Evolutionary conservation across 2,797 vertebrate species (phyloP), one percentile per base, ranked within the genome.

Genomic region (Pygocentrus nattereri): DNA sequence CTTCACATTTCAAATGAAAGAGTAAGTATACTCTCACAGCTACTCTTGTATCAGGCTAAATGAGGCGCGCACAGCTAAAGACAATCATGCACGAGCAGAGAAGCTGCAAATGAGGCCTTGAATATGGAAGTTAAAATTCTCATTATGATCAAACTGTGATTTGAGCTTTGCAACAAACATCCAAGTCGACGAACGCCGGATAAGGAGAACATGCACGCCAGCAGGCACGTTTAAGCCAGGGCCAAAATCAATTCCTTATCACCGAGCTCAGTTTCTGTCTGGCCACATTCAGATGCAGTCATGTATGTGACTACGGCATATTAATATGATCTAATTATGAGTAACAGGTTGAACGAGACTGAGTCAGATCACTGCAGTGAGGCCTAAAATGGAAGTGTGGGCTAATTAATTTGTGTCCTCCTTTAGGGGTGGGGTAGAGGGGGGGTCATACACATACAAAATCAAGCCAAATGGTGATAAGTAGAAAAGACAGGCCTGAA

Each of bases 321-420:
- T 62, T 67, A 76, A 59, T 73, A 52, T 47, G 16, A 82, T 80
- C 56, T 82, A 85, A 85, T 80, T 80, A 77, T 34, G 64, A 80
- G 41, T 18, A 80, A 71, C 81, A 74, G 70, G 79, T 83, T 83
- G 54, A 67, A 30, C 18, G 38, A 58, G 30, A 54, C 73, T 41
- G 61, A 67, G 49, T 72, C 56, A 67, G 50, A 56, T 49, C 54
- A n/a, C 10, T 23, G 21, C 54, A 80, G 65, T 59, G 47, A 70
- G 49, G 52, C 44, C 59, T 83, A 78, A 78, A 85, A 78, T 69
- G 44, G 75, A 80, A 76, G 81, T 49, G 47, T 73, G 65, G 25
- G 25, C 82, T 77, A 80, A 82, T 82, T 77, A 74, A 80, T 85
- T 69, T 62, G 71, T 74, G 76, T 72, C 79, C 50, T 80, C 72